phyloP scores from a whole-genome alignment of 2,797 vertebrate genomes.

The Protonibea diacanthus region DNA sequence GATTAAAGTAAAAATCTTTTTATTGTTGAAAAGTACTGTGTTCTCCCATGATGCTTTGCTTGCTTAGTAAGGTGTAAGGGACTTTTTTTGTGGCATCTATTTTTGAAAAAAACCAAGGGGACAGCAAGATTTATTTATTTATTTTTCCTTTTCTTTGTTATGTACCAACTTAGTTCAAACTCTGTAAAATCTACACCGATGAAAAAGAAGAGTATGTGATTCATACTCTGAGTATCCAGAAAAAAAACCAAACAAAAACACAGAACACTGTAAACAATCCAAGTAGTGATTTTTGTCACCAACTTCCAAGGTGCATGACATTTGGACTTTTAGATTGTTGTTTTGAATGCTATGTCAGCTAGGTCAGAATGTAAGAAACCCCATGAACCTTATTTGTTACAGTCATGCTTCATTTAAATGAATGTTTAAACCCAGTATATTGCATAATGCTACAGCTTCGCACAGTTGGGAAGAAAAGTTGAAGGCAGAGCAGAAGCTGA shows the following conservation, averaged over 20 bases:
- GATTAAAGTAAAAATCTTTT: not conserved
- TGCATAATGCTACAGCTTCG: slow-evolving; percentile 6
- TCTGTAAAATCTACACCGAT: too few species aligned
- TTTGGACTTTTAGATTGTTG: too few species aligned
- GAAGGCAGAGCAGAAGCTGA: slow-evolving; percentile 23
- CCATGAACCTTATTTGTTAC: not conserved
- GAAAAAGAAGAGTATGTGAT: not conserved
- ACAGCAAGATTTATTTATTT: not conserved
- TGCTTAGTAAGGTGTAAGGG: not conserved
- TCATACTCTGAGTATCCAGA: not conserved
- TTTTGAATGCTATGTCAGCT: too few species aligned
- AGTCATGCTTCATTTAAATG: slow-evolving; percentile 1
- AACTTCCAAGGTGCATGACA: not conserved
- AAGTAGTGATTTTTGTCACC: not conserved
- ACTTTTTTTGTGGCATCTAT: not conserved
- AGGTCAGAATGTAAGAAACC: not conserved
- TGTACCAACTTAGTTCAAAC: not conserved
- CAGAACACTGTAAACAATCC: too few species aligned
- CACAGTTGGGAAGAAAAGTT: slow-evolving; percentile 1
- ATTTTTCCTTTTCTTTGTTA: not conserved
- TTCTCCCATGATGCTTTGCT: not conserved
- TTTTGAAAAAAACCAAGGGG: not conserved
- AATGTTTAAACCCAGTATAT: not conserved
- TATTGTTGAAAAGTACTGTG: not conserved
- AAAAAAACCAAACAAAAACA: not conserved